A percentile compares a stretch with the other conserved stretches of the same genome.
phyloP scores from a whole-genome alignment of 1,140 invertebrate species.

The Aporrectodea caliginosa region DNA sequence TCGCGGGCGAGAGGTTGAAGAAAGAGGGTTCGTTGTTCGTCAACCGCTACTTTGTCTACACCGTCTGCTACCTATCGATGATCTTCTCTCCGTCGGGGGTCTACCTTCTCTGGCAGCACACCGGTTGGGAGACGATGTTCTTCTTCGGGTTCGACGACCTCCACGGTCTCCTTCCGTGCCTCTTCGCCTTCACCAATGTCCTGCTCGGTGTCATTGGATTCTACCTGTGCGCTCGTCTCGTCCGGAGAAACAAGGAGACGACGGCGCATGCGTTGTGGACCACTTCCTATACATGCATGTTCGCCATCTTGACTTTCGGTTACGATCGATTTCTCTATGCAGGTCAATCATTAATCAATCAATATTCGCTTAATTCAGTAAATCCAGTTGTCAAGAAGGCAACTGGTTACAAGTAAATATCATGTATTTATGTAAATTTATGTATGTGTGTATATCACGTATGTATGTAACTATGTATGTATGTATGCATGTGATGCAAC shows the following conservation, averaged over 20 bases:
- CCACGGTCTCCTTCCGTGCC: constrained; percentile 7
- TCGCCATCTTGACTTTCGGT: constrained; percentile 13
- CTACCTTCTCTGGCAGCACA: constrained; percentile 12
- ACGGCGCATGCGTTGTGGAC: background rate
- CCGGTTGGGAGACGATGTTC: constrained; percentile 14
- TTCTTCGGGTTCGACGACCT: background rate
- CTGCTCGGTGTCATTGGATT: constrained; percentile 4
- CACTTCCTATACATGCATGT: constrained; percentile 6
- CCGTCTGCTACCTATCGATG: background rate
- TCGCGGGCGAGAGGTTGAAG: background rate
- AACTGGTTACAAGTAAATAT: too few relatives aligned
- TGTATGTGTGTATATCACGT: too few relatives aligned
- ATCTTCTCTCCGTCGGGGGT: constrained; percentile 3
- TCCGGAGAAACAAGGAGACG: background rate
- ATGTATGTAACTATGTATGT: too few relatives aligned
- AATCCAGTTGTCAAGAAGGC: too few relatives aligned
- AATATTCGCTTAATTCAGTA: too few relatives aligned
- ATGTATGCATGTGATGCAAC: too few relatives aligned
- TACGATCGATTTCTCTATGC: constrained; percentile 9
- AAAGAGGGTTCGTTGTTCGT: background rate
- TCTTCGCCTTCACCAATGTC: constrained; percentile 14
- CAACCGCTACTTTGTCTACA: constrained; percentile 7
- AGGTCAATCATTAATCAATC: background rate
- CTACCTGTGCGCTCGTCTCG: background rate
- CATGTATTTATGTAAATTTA: too few relatives aligned